Base-by-base conservation (phyloP, 1,140 invertebrate species). In the Oscheius sp. region DNA sequence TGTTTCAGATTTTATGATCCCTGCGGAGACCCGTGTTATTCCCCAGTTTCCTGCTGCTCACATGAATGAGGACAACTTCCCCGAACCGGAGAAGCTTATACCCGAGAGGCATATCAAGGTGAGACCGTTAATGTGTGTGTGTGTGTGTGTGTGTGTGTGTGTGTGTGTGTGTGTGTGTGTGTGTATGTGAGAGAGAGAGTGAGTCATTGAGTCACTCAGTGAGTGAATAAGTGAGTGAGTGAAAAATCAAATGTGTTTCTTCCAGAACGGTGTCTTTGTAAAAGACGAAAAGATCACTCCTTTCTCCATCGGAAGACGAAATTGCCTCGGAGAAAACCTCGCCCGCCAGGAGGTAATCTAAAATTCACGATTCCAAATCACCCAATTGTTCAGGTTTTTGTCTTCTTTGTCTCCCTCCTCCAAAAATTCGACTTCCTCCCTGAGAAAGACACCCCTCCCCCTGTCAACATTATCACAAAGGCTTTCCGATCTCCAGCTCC, bases 11-110 rank as follows among this genome's bases (percentile, higher is more conserved):
- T 55, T 55, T 26, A 13, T 26, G 7, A 4, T 55, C 23, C 49
- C 92, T 10, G 90, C 90, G 35, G 90, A 91, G 45, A 89, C 90
- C 0, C 91, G 93, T 84, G 89, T 95, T 1, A 89, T 94, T 10
- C 91, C 92, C 0, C 87, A 94, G 23, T 89, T 94, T 38, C 91
- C 92, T 85, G 90, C 91, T 29, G 90, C 94, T 0, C 92, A 94
- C 83, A 93, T 93, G 91, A 91, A 93, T 78, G 90, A 91, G 3
- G 89, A 89, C n/a, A 85, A 93, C 0, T 94, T 92, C 92, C 88
- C 91, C 2, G 88, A 91, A 73, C 92, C 93, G 0, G 90, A 92
- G 80, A 88, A 89, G 77, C 94, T 94, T 85, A 88, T 90, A 34
- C 93, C 93, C 0, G 73, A 74, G 2, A 29, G 76, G 52, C 78